Evolutionary conservation across 2,888 invertebrate genomes (phyloP).

Genomic region (Cerceris rybyensis): DNA sequence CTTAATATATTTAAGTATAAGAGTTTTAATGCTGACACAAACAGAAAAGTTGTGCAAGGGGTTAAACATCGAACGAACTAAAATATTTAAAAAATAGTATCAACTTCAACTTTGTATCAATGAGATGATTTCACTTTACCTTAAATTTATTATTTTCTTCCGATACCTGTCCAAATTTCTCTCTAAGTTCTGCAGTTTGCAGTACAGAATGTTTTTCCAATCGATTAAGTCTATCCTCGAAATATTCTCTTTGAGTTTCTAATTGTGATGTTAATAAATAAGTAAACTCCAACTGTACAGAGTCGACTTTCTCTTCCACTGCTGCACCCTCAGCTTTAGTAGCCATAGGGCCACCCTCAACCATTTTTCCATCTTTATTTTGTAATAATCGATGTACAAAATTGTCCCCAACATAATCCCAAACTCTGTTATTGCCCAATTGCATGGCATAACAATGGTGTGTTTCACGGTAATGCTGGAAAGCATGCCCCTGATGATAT

Average conservation of each 20-base stretch:
- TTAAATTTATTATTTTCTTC: slow-evolving; percentile 81
- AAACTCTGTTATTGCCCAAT: slow-evolving; percentile 97
- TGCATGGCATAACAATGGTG: slow-evolving; percentile 99
- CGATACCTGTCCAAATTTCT: slow-evolving; percentile 83
- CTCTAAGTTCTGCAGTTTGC: slow-evolving; percentile 84
- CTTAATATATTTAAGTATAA: too few species aligned
- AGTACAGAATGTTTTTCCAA: slow-evolving; percentile 80
- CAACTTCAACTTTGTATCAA: too few species aligned
- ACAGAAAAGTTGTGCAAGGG: too few species aligned
- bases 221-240: slow-evolving; percentile 89
- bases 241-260: slow-evolving; percentile 95
- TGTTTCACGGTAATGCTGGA: slow-evolving; percentile 96
- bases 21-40: too few species aligned
- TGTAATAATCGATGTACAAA: slow-evolving; percentile 98
- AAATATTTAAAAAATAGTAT: too few species aligned
- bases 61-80: too few species aligned
- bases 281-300: slow-evolving; percentile 97
- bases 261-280: slow-evolving; percentile 97
- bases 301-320: slow-evolving; percentile 93
- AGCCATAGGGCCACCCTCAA: slow-evolving; percentile 85
- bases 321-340: slow-evolving; percentile 84
- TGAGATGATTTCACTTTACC: slow-evolving; percentile 58
- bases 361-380: slow-evolving; percentile 98
- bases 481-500: slow-evolving; percentile 95
- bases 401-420: slow-evolving; percentile 99